These are phyloP conservation scores for Adelosebastes latens DNA, from an alignment of 2,797 vertebrate genomes.

Conservation along the genomic window DNA sequence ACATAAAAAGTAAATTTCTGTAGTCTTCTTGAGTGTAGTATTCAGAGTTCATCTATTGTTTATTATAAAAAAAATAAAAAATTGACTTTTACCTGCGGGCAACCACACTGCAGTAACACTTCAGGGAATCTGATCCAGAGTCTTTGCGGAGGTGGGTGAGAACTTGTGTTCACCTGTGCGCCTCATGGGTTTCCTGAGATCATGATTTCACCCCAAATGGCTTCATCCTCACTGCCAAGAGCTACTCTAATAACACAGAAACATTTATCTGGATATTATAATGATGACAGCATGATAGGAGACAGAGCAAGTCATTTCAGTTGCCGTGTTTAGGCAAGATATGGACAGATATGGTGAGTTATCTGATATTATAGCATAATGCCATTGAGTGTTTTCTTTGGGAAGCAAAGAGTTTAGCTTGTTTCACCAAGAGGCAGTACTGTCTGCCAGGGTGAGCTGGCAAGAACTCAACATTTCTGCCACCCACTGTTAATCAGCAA, in stretches of 20 bases:
- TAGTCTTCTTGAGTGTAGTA: neutral
- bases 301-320: neutral
- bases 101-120: neutral
- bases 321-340: neutral
- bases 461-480: slow-evolving; percentile 37
- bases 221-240: neutral
- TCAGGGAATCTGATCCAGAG: neutral
- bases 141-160: neutral
- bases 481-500: slow-evolving; percentile 58
- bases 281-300: neutral
- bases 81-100: neutral
- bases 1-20: neutral
- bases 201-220: neutral
- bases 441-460: slow-evolving; percentile 68
- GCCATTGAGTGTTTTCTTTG: slow-evolving; percentile 62
- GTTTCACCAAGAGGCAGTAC: slow-evolving; percentile 44
- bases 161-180: neutral
- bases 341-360: neutral
- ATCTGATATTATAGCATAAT: slow-evolving; percentile 46
- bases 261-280: neutral
- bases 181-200: neutral
- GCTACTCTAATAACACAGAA: neutral
- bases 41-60: neutral
- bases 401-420: slow-evolving; percentile 51
- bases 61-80: neutral